Conservation (phyloP, 2,113 vertebrate genomes). For the Megaceryle torquata region DNA sequence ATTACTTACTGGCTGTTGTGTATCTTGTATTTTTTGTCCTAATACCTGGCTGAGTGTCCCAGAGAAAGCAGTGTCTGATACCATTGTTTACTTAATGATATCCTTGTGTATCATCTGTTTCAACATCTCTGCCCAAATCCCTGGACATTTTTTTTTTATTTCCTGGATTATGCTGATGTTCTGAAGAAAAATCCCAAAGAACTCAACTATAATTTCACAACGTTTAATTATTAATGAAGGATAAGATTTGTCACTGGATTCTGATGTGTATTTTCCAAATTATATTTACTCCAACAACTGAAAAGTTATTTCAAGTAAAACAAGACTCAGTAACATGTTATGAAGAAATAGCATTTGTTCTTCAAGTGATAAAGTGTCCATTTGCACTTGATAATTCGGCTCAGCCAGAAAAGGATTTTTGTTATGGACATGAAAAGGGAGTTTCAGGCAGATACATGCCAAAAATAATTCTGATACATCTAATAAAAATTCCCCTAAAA, state of each 20-base stretch:
- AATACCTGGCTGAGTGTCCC: background rate
- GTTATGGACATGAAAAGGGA: constrained; percentile 4
- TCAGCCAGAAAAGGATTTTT: constrained; percentile 45
- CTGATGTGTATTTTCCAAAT: constrained; percentile 13
- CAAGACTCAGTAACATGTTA: background rate
- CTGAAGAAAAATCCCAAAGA: background rate
- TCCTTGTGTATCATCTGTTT: constrained; percentile 28
- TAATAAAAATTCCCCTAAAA: constrained; percentile 24
- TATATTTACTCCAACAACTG: background rate
- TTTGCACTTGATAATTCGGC: background rate
- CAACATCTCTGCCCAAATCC: constrained; percentile 33
- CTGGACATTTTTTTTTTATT: background rate
- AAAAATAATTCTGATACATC: constrained; percentile 58
- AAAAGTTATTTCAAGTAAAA: background rate
- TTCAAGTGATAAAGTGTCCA: constrained; percentile 10
- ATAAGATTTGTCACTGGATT: background rate
- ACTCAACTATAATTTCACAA: constrained; percentile 3
- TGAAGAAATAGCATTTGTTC: background rate
- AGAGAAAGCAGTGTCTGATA: background rate
- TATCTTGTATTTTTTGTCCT: background rate
- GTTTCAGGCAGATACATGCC: constrained; percentile 20
- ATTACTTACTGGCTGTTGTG: background rate
- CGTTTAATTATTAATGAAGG: background rate
- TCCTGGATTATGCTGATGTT: constrained; percentile 21
- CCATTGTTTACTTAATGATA: background rate